Base-by-base conservation (phyloP, 2,888 invertebrate genomes). In the Volucella inflata region DNA sequence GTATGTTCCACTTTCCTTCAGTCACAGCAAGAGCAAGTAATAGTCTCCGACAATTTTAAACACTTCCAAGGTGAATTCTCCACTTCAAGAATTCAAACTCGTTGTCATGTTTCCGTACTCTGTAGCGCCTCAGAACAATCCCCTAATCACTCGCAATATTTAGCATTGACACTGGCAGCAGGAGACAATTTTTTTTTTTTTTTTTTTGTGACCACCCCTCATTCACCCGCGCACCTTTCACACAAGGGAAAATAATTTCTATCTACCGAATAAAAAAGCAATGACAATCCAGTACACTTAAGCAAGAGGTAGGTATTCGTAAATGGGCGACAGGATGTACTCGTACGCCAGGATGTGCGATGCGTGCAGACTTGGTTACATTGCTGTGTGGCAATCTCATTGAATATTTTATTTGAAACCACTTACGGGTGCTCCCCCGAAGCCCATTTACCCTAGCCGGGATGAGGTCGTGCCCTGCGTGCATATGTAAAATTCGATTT, bases 401-500 rank as follows among this genome's bases (percentile, higher is more conserved):
- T 85, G 85, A 85, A 85, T 85, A 76, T 85, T 85, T 85, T 62
- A 85, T 85, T 80, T 10, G 71, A 76, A 76, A 62, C 67, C 71
- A 62, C 67, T 70, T 79, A 74, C 62, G 53, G 42, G 53, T 14
- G 51, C 60, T 85, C 79, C 79, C 79, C 72, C 17, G 64, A 75
- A 72, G 76, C 64, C 60, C 60, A 80, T 80, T 71, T 62, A 42
- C 40, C 50, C 46, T 36, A 42, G 16, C 44, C 48, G 30, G 36
- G 30, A 55, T 62, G 42, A 57, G 4, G 40, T 16, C 59, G 53
- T 59, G 67, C 21, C 67, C 21, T 30, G 71, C 71, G 60, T 62
- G 76, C 85, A 80, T 76, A 77, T 76, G 71, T 76, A 85, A 71
- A 72, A 85, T 76, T 85, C 80, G 71, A 85, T 85, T 85, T 85